These are phyloP conservation scores for Lutjanus erythropterus DNA, from an alignment of 2,113 vertebrate genomes.

Conservation along the genomic window DNA sequence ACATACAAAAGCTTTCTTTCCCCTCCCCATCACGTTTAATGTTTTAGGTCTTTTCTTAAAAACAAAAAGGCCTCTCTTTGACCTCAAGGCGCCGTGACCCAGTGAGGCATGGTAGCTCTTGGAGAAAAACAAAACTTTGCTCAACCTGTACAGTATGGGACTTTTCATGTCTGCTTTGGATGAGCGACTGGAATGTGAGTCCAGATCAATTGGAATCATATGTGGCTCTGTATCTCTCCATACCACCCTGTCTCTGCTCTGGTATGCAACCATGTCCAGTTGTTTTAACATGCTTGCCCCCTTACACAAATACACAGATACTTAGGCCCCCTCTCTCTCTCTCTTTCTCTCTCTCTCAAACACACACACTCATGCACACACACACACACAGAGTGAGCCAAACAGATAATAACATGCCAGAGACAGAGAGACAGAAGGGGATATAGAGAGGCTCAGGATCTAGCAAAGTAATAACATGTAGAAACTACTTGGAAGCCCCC, in stretches of 20 bases:
- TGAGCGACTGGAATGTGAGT: slow-evolving; percentile 50
- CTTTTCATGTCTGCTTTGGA: slow-evolving; percentile 47
- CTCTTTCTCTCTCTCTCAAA: not conserved
- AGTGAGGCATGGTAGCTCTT: not conserved
- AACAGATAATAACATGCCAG: slow-evolving; percentile 64
- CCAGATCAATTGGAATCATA: slow-evolving; percentile 66
- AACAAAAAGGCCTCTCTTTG: slow-evolving; percentile 4
- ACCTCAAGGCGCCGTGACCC: not conserved
- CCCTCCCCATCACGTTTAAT: not conserved
- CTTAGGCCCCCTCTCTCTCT: slow-evolving; percentile 6
- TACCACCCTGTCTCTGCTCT: slow-evolving; percentile 43
- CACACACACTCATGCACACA: slow-evolving; percentile 19
- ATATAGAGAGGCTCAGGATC: slow-evolving; percentile 57
- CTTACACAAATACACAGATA: slow-evolving; percentile 68
- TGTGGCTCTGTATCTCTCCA: slow-evolving; percentile 41
- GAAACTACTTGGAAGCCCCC: slow-evolving; percentile 29
- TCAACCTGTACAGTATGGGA: slow-evolving; percentile 5
- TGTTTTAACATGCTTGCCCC: slow-evolving; percentile 64
- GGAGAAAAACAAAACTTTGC: slow-evolving; percentile 16
- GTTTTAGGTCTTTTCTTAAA: slow-evolving; percentile 2
- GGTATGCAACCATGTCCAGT: slow-evolving; percentile 58
- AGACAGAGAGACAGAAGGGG: slow-evolving; percentile 57
- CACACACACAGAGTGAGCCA: slow-evolving; percentile 27
- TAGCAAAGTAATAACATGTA: slow-evolving; percentile 61
- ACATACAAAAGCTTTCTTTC: not conserved